These are phyloP conservation scores for Nasalis larvatus DNA, from an alignment of 2,113 vertebrate species.

Conservation along the genomic window DNA sequence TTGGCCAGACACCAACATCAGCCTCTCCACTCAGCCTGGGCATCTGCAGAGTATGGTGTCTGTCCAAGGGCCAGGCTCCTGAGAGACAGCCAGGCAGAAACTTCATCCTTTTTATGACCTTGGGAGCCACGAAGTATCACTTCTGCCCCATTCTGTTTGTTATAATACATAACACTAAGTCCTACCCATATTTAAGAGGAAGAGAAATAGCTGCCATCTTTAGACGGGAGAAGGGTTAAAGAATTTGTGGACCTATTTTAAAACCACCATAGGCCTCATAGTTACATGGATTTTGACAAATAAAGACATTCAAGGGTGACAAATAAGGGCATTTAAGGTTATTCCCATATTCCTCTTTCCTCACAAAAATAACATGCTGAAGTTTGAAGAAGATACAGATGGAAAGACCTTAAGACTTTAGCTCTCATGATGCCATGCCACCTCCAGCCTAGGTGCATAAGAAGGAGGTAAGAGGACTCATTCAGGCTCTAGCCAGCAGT, in stretches of 20 bases:
- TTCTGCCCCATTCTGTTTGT: neutral
- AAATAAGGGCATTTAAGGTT: no score
- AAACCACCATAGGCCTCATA: neutral
- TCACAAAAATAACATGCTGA: neutral
- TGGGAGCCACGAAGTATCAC: neutral
- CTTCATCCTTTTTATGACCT: neutral
- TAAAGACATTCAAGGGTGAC: neutral
- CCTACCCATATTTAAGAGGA: neutral
- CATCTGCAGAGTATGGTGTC: neutral
- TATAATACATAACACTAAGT: neutral
- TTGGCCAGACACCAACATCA: neutral
- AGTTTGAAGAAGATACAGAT: neutral
- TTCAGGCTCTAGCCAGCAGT: neutral
- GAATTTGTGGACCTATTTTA: neutral
- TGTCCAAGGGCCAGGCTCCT: neutral
- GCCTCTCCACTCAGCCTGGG: neutral
- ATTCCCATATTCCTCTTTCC: neutral
- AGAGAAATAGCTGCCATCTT: neutral
- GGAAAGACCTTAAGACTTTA: neutral
- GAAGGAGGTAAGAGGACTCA: neutral
- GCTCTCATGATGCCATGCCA: neutral
- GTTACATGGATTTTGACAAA: neutral
- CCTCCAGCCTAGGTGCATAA: neutral
- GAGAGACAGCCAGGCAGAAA: neutral
- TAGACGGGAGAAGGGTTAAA: neutral